These are phyloP conservation scores for Labrus mixtus DNA, from an alignment of 2,113 vertebrate species.

Conservation along the genomic window DNA sequence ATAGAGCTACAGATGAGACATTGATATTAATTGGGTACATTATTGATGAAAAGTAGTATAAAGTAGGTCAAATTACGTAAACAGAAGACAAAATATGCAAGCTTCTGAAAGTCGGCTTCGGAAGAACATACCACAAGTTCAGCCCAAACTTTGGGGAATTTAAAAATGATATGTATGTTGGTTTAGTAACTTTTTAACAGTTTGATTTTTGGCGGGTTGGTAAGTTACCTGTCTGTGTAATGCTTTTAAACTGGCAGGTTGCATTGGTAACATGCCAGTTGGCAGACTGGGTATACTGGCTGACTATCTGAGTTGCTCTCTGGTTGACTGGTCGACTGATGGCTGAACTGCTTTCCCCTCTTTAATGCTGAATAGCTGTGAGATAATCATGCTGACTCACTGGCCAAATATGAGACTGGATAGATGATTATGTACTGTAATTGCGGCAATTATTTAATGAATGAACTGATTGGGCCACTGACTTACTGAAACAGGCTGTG, in stretches of 20 bases:
- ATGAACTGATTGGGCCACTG: conserved; percentile 45
- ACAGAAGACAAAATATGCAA: conserved; percentile 9
- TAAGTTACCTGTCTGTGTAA: neutral
- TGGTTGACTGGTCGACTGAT: conserved; percentile 7
- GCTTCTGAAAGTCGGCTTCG: neutral
- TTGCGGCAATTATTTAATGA: conserved; percentile 64
- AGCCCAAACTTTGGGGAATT: neutral
- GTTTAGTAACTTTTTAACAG: neutral
- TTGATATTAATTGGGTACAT: conserved; percentile 1
- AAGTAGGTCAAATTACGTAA: neutral
- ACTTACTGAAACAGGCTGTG: conserved; percentile 49
- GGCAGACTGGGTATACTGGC: neutral
- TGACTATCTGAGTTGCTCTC: neutral
- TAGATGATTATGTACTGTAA: conserved; percentile 59
- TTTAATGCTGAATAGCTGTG: conserved; percentile 30
- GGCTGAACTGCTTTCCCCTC: conserved; percentile 20
- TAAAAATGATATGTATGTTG: neutral
- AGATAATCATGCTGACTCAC: conserved; percentile 53
- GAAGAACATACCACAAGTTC: neutral
- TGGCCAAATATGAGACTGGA: conserved; percentile 35
- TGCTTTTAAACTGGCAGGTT: conserved; percentile 4
- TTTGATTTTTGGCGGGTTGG: neutral
- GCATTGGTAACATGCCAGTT: neutral
- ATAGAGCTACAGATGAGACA: neutral
- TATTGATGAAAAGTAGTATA: conserved; percentile 2